Base-by-base conservation (phyloP, 2,113 vertebrate species). In the Cavia aperea region DNA sequence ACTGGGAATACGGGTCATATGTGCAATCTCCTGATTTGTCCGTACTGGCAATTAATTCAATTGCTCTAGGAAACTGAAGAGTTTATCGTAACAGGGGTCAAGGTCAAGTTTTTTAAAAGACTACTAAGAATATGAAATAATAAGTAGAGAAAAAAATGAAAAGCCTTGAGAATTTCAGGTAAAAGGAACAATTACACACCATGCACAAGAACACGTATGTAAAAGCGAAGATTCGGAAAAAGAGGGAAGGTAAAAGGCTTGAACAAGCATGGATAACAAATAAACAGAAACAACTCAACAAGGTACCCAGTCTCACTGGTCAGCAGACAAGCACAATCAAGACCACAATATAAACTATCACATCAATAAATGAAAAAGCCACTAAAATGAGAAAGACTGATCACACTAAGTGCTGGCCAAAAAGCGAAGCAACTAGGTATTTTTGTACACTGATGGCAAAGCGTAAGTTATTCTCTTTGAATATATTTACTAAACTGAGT, bases 381-480 rank as follows among this genome's bases (percentile, higher is more conserved):
- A 56, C 70, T 51, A 43, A 51, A 83, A 66, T 43, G 33, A 60
- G 33, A 18, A 68, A 81, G 63, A 13, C 49, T 49, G 73, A 8
- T n/a, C 13, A 19, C 1, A 29, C 7, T 51, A 21, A 33, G 21
- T 0, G 9, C 14, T 8, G 31, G 19, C 8, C 33, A 82, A 46
- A 49, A 19, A 15, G 2, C 2, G 5, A 49, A 33, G 33, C 33
- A 10, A n/a, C 23, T 10, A 46, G 46, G 15, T 39, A 60, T 15
- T 8, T 83, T 15, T 21, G 10, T 5, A 43, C 13, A 1, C 18
- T 3, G 56, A 12, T 7, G 7, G 58, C 0, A 33, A 18, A 31
- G 23, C 16, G 46, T 10, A 58, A 75, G 58, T 46, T 5, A 15
- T 88, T 36, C 51, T 12, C 31, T 56, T 15, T 26, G 1, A 7